phyloP scores from a whole-genome alignment of 2,113 vertebrate genomes.

The Arvicanthis niloticus region DNA sequence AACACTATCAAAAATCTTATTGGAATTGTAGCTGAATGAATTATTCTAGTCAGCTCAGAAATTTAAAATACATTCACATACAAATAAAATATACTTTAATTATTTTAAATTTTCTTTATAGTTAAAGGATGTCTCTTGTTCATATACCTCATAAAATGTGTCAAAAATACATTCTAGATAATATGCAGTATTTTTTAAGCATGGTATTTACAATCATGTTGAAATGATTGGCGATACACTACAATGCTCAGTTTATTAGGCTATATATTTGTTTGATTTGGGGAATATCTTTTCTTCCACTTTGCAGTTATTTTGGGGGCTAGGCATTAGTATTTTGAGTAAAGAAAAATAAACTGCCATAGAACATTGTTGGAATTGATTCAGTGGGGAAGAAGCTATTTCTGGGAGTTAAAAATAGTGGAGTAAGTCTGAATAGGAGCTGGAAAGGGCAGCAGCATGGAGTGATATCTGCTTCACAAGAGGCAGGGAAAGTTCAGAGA shows the following conservation, averaged over 20 bases:
- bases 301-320: neutral
- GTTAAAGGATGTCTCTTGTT: conserved; percentile 23
- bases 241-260: neutral
- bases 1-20: conserved; percentile 61
- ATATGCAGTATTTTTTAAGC: neutral
- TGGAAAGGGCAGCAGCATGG: conserved; percentile 9
- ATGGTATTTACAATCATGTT: neutral
- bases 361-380: conserved; percentile 20
- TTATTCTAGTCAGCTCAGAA: conserved; percentile 36
- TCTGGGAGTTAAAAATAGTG: conserved; percentile 54
- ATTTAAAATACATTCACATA: conserved; percentile 42
- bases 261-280: neutral
- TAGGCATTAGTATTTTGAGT: neutral
- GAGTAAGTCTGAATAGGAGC: neutral
- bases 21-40: conserved; percentile 59
- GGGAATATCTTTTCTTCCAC: neutral
- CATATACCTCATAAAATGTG: neutral
- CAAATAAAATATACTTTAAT: conserved; percentile 40
- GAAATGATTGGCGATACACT: neutral
- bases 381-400: conserved; percentile 21
- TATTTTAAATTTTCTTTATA: neutral
- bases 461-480: conserved; percentile 36
- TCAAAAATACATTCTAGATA: conserved; percentile 3
- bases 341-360: neutral
- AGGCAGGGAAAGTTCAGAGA: neutral